These are phyloP conservation scores for Eristalinus aeneus DNA, from an alignment of 2,888 invertebrate species.

Conservation along the genomic window DNA sequence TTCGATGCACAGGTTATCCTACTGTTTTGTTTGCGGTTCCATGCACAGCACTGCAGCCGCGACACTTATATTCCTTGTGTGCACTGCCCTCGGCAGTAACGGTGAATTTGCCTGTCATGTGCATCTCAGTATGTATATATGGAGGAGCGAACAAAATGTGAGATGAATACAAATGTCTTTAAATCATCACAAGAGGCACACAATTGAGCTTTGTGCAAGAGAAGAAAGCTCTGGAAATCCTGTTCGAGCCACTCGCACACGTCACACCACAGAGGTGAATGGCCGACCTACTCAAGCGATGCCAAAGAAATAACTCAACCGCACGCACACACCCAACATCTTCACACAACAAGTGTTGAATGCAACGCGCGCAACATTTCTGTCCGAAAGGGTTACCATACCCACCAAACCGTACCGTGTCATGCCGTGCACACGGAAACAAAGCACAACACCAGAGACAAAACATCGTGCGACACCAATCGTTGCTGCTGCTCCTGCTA, in stretches of 20 bases:
- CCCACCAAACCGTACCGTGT: neutral
- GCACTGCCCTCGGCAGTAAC: neutral
- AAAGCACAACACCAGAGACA: slow-evolving; percentile 30
- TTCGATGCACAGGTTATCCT: slow-evolving; percentile 34
- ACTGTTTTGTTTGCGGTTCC: slow-evolving; percentile 33
- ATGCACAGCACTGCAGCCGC: neutral
- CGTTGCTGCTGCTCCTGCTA: neutral
- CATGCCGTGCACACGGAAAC: slow-evolving; percentile 28
- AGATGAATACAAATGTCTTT: slow-evolving; percentile 51
- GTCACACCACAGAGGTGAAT: slow-evolving; percentile 77
- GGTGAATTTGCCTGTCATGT: neutral
- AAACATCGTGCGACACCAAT: slow-evolving; percentile 31
- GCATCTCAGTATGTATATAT: neutral
- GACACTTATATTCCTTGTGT: neutral
- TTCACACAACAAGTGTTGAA: slow-evolving; percentile 68
- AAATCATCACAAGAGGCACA: slow-evolving; percentile 31
- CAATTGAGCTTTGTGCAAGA: neutral
- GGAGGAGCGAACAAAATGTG: slow-evolving; percentile 32
- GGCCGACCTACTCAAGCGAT: slow-evolving; percentile 82
- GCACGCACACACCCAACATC: slow-evolving; percentile 19
- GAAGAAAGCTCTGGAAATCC: slow-evolving; percentile 34
- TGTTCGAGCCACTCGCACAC: slow-evolving; percentile 8
- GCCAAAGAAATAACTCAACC: slow-evolving; percentile 50
- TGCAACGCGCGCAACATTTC: slow-evolving; percentile 55
- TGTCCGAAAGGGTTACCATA: slow-evolving; percentile 25